These are phyloP conservation scores for Nephrotoma guestfalica DNA, from an alignment of 2,888 invertebrate genomes.

Conservation along the genomic window DNA sequence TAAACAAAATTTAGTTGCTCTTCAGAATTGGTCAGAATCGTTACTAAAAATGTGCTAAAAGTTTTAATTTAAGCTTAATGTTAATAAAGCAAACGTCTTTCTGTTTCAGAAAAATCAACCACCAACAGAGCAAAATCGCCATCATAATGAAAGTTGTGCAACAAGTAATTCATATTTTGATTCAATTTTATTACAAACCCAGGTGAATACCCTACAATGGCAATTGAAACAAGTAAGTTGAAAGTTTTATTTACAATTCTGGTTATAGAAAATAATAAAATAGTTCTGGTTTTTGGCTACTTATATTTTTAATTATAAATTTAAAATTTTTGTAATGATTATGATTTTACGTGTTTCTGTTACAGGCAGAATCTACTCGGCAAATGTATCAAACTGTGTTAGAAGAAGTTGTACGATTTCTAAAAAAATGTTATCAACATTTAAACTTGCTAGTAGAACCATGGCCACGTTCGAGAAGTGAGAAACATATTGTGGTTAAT, in stretches of 20 bases:
- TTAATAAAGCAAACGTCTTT: not conserved
- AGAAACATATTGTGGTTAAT: conserved; percentile 23
- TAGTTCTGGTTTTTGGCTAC: not conserved
- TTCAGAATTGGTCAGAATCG: too few relatives aligned
- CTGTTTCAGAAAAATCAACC: conserved; percentile 32
- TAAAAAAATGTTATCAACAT: conserved; percentile 44
- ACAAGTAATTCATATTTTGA: conserved; percentile 32
- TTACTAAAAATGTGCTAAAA: not conserved
- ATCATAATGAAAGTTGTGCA: conserved; percentile 20
- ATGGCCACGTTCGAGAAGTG: conserved; percentile 28
- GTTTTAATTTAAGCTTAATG: too few relatives aligned
- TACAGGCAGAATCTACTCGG: conserved; percentile 46
- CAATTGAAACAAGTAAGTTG: conserved; percentile 49
- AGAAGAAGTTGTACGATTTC: conserved; percentile 49
- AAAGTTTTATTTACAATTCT: not conserved
- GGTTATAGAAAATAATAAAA: not conserved
- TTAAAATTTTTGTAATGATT: not conserved
- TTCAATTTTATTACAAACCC: conserved; percentile 45
- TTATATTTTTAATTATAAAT: not conserved
- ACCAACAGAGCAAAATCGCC: conserved; percentile 32
- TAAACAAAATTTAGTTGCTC: too few relatives aligned
- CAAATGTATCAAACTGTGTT: conserved; percentile 54
- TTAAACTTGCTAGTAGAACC: conserved; percentile 23
- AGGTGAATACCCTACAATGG: conserved; percentile 53
- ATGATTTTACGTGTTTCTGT: conserved; percentile 7